Evolutionary conservation across 2,113 vertebrate species (phyloP), one percentile per base, ranked within the genome.

Genomic region (Ophthalmolycus amberensis): DNA sequence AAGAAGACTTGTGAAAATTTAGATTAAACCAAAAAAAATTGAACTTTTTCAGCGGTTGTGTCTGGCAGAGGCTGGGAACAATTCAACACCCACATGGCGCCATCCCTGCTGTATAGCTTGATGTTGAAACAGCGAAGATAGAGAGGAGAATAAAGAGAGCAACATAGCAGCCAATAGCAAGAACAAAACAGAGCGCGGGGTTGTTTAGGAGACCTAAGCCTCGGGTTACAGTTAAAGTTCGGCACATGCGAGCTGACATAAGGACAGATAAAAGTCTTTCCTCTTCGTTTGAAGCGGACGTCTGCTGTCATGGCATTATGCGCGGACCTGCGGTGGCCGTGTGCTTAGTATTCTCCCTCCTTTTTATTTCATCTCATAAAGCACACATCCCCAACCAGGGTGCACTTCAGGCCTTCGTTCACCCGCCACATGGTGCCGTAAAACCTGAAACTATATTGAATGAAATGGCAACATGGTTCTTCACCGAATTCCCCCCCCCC

Each of bases 21-120:
- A 77, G 82, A 89, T 90, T 88, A 82, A 83, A 90, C 85, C 83
- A 14, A 69, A 84, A 58, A 9, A 16, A 48, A 73, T 71, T 65
- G 65, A 83, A 85, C 83, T 88, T 82, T 79, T 85, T 81, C 77
- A 29, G 77, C 65, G 54, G 66, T 48, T 86, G 34, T 86, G 80
- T 90, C 75, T 87, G 80, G 72, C 69, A 81, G 81, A 84, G 75
- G 68, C 34, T 1, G 64, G 80, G 88, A 88, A 90, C 88, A 85
- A 82, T 84, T 86, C 78, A 84, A 77, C 84, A 74, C 89, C 88
- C 85, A 44, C 12, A 65, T 85, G 82, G 75, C 80, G 48, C 77
- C 85, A 16, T 88, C 85, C 87, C 85, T 6, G 14, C 86, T 79
- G 89, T 63, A 60, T n/a, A 34, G 83, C 58, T 3, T 29, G 65